These are phyloP conservation scores for Calycopis cecrops DNA, from an alignment of 1,140 invertebrate genomes.

Conservation along the genomic window DNA sequence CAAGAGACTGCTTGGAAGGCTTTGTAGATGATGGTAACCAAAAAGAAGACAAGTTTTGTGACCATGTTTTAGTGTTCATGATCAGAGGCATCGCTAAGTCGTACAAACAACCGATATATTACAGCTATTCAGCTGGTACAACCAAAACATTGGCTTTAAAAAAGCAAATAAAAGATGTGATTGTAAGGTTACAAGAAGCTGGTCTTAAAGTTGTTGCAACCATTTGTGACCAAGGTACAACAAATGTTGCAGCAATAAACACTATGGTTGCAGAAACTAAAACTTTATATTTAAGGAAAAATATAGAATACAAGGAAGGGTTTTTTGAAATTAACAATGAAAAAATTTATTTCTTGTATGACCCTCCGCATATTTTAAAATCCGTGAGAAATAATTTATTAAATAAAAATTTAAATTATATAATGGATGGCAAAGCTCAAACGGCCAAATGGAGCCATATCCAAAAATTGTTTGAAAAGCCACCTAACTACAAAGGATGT, in stretches of 20 bases:
- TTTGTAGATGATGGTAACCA: constrained; percentile 1
- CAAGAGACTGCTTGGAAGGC: too few species aligned
- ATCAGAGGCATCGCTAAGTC: neutral
- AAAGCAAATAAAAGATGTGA: neutral
- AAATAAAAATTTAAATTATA: neutral
- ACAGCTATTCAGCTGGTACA: constrained; percentile 2
- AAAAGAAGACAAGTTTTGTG: neutral
- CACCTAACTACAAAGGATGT: neutral
- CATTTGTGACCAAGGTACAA: neutral
- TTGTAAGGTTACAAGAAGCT: neutral
- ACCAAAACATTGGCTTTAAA: constrained; percentile 1
- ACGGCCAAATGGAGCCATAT: neutral
- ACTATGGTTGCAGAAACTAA: neutral
- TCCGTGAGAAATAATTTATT: neutral
- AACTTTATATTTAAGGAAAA: neutral
- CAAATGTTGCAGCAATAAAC: constrained; percentile 1
- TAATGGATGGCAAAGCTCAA: constrained; percentile 1
- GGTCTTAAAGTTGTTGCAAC: neutral
- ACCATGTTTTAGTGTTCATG: constrained; percentile 1
- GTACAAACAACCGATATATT: neutral
- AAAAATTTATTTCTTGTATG: neutral
- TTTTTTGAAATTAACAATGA: constrained; percentile 1
- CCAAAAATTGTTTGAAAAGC: neutral
- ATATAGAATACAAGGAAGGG: neutral
- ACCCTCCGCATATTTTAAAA: neutral